Evolutionary conservation across 2,888 invertebrate genomes (phyloP), one percentile per base, ranked within the genome.

Genomic region (Bellardia bayeri): DNA sequence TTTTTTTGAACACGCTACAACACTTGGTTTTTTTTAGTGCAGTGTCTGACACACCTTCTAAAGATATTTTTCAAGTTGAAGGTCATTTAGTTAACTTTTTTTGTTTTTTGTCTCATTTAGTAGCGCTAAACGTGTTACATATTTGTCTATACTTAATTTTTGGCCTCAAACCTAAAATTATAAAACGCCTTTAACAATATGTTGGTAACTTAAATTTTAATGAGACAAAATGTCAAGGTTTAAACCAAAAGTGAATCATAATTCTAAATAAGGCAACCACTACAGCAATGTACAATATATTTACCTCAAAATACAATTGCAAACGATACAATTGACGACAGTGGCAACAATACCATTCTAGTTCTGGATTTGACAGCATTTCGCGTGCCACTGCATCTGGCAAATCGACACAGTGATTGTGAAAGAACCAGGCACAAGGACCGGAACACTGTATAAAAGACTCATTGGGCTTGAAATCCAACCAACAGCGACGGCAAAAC

Each of bases 401-500:
- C 90, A 93, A 86, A 83, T 91, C 89, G 86, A 91, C 91, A 89
- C 93, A 93, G 84, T 91, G 91, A 84, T 90, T 90, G 83, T 93
- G 93, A 89, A 90, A 93, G 49, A 90, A 88, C 85, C 91, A 90
- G 13, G 90, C 91, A 87, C 93, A 93, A 51, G 92, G 93, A 49
- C 93, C 93, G 40, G 91, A 90, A 88, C 93, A 93, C 82, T 89
- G 90, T 66, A 93, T 88, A 81, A 86, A 90, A 51, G 89, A 61
- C 78, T 91, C 92, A 71, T 78, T 89, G 88, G 89, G 87, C 80
- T 89, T 90, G 80, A 93, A 93, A 92, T 93, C 92, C 90, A 93
- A 91, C 93, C 93, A 93, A 83, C 93, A 93, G 89, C 91, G 92
- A 86, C 92, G 92, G 90, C 93, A 93, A 90, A 93, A 93, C 91